Evolutionary conservation across 2,797 vertebrate genomes (phyloP).

Genomic region (Strix occidentalis): DNA sequence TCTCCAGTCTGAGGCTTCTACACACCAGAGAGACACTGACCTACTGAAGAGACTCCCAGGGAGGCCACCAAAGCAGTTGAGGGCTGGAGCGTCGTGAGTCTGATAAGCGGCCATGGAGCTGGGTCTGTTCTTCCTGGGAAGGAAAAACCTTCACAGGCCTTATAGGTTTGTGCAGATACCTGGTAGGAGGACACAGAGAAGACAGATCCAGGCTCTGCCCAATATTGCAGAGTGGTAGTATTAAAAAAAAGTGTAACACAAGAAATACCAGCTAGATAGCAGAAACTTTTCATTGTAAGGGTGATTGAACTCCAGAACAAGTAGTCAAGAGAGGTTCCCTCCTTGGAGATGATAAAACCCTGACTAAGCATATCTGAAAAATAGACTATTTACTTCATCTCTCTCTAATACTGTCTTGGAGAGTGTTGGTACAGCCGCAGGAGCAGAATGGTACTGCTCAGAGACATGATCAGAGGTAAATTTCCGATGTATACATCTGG

Average conservation of each 20-base stretch:
- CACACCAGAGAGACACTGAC: neutral
- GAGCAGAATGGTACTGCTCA: neutral
- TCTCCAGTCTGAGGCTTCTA: neutral
- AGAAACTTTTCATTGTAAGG: neutral
- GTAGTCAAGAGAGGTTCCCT: neutral
- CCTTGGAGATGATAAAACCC: neutral
- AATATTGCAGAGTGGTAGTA: neutral
- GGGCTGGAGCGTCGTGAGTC: rapidly evolving
- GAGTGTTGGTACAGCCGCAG: neutral
- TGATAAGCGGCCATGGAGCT: neutral
- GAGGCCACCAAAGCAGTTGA: neutral
- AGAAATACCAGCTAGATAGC: neutral
- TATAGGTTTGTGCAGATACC: neutral
- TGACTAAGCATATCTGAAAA: neutral
- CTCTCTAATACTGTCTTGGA: neutral
- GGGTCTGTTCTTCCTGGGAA: neutral
- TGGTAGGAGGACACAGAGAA: neutral
- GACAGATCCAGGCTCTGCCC: neutral
- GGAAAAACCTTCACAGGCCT: neutral
- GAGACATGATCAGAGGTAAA: neutral
- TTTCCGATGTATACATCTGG: neutral
- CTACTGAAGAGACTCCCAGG: neutral
- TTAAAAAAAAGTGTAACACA: neutral
- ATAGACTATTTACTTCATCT: neutral
- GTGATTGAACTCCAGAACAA: neutral